phyloP scores from a whole-genome alignment of 2,113 vertebrate genomes.

The Marmota monax region DNA sequence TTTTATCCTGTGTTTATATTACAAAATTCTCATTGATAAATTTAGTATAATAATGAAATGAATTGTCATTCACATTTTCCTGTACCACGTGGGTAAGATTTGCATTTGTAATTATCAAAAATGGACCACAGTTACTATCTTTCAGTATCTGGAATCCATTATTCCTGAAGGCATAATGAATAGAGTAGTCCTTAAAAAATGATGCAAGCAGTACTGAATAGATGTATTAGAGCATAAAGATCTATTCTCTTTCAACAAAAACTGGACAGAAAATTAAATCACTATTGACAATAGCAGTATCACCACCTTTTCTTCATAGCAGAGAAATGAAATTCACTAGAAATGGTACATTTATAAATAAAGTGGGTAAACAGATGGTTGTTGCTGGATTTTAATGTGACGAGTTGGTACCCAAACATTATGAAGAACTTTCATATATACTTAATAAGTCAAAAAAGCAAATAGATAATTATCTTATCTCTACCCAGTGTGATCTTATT shows the following conservation, averaged over 20 bases:
- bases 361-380: background rate
- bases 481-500: background rate
- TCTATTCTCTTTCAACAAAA: background rate
- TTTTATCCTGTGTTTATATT: background rate
- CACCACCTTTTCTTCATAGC: background rate
- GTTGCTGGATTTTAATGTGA: background rate
- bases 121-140: background rate
- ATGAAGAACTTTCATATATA: background rate
- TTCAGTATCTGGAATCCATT: background rate
- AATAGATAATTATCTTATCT: background rate
- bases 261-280: background rate
- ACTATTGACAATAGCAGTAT: background rate
- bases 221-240: background rate
- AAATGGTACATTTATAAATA: background rate
- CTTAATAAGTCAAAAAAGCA: background rate
- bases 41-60: background rate
- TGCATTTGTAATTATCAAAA: background rate
- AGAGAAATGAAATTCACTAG: background rate
- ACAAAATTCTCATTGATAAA: background rate
- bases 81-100: background rate
- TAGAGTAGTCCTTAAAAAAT: background rate
- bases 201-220: background rate
- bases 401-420: background rate
- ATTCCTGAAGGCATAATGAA: background rate
- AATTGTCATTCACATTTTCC: background rate